These are phyloP conservation scores for Netelia virgata DNA, from an alignment of 2,888 invertebrate species.

Conservation along the genomic window DNA sequence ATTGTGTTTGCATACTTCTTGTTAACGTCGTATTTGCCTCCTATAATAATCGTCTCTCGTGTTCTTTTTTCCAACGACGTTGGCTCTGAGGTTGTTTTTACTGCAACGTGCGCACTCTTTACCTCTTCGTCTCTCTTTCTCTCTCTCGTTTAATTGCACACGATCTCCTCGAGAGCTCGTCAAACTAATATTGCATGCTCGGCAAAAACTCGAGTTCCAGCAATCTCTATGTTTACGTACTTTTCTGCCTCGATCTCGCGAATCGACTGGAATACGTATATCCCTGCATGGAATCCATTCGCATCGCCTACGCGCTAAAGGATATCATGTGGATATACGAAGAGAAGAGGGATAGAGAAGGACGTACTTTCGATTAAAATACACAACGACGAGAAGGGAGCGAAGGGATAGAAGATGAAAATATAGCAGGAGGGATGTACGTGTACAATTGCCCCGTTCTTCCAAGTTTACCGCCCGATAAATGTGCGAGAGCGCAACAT, in stretches of 20 bases:
- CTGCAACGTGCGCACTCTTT: neutral
- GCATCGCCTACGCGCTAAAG: slow-evolving; percentile 12
- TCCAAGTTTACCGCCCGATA: slow-evolving; percentile 46
- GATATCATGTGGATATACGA: neutral
- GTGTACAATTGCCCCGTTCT: slow-evolving; percentile 27
- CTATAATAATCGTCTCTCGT: slow-evolving; percentile 68
- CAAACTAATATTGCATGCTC: slow-evolving; percentile 45
- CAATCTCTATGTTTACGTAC: slow-evolving; percentile 48
- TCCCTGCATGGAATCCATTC: slow-evolving; percentile 5
- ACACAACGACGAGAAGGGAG: neutral
- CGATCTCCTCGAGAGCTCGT: slow-evolving; percentile 34
- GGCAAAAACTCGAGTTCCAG: slow-evolving; percentile 13
- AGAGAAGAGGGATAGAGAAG: neutral
- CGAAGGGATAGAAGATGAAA: neutral
- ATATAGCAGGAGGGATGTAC: slow-evolving; percentile 12
- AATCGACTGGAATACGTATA: slow-evolving; percentile 9
- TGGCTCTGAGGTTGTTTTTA: slow-evolving; percentile 21
- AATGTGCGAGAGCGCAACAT: slow-evolving; percentile 50
- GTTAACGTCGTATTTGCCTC: slow-evolving; percentile 73
- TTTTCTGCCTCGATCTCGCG: slow-evolving; percentile 28
- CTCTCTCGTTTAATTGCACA: slow-evolving; percentile 43
- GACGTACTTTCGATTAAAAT: slow-evolving; percentile 26
- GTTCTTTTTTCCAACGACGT: slow-evolving; percentile 29
- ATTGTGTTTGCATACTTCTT: slow-evolving; percentile 75
- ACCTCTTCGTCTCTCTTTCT: slow-evolving; percentile 3